A percentile compares a stretch with the other conserved stretches of the same genome.
Conservation (phyloP, 2,113 vertebrate genomes). For the Neofelis nebulosa region DNA sequence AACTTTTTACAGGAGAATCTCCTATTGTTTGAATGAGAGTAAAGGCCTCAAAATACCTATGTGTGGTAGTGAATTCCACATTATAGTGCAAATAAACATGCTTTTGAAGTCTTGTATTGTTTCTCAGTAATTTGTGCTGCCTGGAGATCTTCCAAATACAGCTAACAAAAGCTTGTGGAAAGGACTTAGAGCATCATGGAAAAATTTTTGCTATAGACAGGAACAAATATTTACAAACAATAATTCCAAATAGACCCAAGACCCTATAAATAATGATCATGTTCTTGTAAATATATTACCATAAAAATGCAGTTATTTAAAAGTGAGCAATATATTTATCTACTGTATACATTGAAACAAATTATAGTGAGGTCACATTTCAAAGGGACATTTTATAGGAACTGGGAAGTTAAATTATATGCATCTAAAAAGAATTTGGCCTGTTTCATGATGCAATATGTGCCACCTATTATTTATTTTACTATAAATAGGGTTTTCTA, state of each 20-base stretch:
- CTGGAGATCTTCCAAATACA: constrained; percentile 79
- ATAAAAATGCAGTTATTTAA: constrained; percentile 45
- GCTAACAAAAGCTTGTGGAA: constrained; percentile 79
- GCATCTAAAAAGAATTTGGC: neutral
- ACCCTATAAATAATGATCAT: constrained; percentile 66
- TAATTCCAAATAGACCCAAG: constrained; percentile 58
- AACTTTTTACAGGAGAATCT: constrained; percentile 38
- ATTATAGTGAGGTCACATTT: constrained; percentile 6
- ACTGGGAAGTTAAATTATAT: constrained; percentile 37
- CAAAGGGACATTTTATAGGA: constrained; percentile 16
- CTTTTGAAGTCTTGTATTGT: constrained; percentile 71
- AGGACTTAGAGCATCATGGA: constrained; percentile 63
- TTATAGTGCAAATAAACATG: constrained; percentile 44
- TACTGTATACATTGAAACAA: constrained; percentile 54
- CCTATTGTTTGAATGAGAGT: neutral
- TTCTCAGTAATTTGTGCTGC: constrained; percentile 74
- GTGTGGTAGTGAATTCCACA: neutral
- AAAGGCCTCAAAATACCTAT: neutral
- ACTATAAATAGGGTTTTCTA: neutral
- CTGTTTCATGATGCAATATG: neutral
- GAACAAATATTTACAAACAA: constrained; percentile 77
- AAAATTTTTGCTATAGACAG: constrained; percentile 61
- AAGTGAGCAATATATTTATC: constrained; percentile 40
- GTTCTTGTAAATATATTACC: constrained; percentile 64
- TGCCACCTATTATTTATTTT: constrained; percentile 31